A percentile compares a stretch with the other conserved stretches of the same genome.
Evolutionary conservation across 1,140 invertebrate species (phyloP).

Genomic region (Panulirus ornatus): DNA sequence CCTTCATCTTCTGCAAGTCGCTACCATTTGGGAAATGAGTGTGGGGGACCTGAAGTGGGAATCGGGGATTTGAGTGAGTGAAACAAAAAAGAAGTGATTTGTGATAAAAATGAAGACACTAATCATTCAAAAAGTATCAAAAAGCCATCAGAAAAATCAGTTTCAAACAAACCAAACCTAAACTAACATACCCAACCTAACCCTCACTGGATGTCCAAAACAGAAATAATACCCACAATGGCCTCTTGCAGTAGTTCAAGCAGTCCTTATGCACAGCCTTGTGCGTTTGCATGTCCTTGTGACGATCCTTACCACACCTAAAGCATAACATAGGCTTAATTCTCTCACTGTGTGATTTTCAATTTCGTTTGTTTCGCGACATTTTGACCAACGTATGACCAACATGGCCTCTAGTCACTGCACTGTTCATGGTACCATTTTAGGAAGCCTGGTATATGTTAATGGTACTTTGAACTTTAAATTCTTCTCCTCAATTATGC

Average conservation of each 20-base stretch:
- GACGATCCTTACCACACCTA: slow-evolving; percentile 5
- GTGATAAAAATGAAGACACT: neutral
- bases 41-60: neutral
- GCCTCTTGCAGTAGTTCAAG: neutral
- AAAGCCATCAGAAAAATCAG: neutral
- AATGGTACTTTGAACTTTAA: slow-evolving; percentile 32
- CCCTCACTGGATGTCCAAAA: no score
- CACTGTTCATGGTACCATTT: neutral
- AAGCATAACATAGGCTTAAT: neutral
- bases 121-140: neutral
- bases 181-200: no score
- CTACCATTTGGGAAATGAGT: neutral
- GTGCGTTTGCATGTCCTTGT: neutral
- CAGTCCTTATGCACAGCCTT: neutral
- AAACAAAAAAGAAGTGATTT: neutral
- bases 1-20: no score
- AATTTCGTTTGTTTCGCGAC: neutral
- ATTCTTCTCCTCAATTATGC: slow-evolving; percentile 32
- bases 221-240: no score
- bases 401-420: neutral
- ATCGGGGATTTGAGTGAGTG: neutral
- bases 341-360: neutral
- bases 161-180: neutral
- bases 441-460: slow-evolving; percentile 46
- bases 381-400: neutral